Evolutionary conservation across 2,797 vertebrate genomes (phyloP), one percentile per base, ranked within the genome.

Genomic region (Melanotaenia nigrans): DNA sequence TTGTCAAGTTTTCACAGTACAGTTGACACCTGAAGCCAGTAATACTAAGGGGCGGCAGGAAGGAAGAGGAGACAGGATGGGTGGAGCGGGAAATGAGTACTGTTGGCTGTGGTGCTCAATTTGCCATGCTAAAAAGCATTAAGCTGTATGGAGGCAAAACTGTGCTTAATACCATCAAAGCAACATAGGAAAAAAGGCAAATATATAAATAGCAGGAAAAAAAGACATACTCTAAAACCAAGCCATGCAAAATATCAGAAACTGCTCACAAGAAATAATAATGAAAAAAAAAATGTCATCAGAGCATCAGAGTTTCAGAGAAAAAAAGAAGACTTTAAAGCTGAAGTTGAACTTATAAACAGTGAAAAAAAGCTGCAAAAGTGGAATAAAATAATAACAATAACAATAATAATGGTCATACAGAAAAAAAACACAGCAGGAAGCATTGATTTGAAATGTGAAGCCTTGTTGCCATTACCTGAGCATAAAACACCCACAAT

Each of bases 1-100:
- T 80, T 70, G 76, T 49, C 22, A 75, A 72, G 94, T 92, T 95
- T 94, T 95, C 94, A 96, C 95, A 97, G 96, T 96, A 97, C 96
- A 96, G 95, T 96, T 95, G 92, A 95, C 92, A 94, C 92, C 92
- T 90, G 90, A 95, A 95, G 95, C 95, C 86, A 89, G 80, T 88
- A 84, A 93, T 81, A 79, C 68, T 71, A 90, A 92, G 93, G 53
- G 91, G 84, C 88, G 56, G 74, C 82, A 82, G 87, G 87, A 90
- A 89, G 87, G 87, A 84, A 88, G 79, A 75, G 73, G 68, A 85
- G 84, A 79, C 74, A 88, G 89, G 90, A 88, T 87, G 90, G 85
- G 91, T 83, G 68, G 93, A 92, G 91, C 85, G 83, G 85, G 81
- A 88, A 92, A 93, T 92, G 95, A 95, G 94, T 91, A 90, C 93